Evolutionary conservation across 2,797 vertebrate species (phyloP).

Genomic region (Coendou prehensilis): DNA sequence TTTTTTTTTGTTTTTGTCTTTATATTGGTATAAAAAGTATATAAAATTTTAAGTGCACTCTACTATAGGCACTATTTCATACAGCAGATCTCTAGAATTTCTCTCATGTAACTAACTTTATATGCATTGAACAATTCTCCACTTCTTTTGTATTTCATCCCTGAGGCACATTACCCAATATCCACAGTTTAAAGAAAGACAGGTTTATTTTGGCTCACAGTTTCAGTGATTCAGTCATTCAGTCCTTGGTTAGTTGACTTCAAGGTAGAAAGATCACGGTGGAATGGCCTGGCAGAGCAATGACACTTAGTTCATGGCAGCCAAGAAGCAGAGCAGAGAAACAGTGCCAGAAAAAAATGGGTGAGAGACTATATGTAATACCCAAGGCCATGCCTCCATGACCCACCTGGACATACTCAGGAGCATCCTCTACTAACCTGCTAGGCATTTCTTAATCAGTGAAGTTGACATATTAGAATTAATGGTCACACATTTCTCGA

Average conservation of each 20-base stretch:
- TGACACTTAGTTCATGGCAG: neutral
- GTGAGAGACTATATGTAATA: neutral
- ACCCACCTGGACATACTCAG: neutral
- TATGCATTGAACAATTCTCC: neutral
- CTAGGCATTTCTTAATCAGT: neutral
- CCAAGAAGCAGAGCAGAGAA: neutral
- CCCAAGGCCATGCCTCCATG: neutral
- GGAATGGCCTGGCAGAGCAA: neutral
- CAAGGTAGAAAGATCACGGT: neutral
- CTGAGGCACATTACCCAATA: neutral
- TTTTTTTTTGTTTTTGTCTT: neutral
- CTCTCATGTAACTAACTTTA: neutral
- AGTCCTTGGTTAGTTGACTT: neutral
- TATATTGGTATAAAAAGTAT: neutral
- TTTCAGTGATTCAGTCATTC: neutral
- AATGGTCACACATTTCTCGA: neutral
- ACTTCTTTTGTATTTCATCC: neutral
- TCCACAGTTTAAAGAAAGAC: neutral
- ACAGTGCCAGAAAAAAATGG: neutral
- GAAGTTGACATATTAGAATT: neutral
- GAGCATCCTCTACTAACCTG: neutral
- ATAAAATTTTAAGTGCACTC: neutral
- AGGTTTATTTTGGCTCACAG: neutral
- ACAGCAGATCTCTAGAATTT: neutral
- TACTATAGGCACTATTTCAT: neutral